Percentiles rank a stretch among this genome's conserved stretches.
These are phyloP conservation scores for Cossypha caffra DNA, from an alignment of 2,797 vertebrate genomes.

Conservation along the genomic window DNA sequence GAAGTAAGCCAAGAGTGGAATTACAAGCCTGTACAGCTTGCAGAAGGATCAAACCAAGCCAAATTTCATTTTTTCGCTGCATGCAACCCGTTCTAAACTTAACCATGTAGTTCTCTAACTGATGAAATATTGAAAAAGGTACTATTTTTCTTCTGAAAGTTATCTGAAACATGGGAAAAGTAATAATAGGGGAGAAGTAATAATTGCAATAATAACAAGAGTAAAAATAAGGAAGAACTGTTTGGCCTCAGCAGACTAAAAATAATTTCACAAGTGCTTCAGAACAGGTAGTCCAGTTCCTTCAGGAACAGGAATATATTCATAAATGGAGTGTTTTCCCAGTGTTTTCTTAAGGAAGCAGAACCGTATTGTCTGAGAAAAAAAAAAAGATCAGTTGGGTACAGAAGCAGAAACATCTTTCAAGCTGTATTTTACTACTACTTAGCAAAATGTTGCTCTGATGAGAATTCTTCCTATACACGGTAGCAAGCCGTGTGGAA, in stretches of 20 bases:
- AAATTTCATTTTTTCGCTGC: neutral
- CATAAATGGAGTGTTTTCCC: neutral
- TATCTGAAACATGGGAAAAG: neutral
- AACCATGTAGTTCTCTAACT: neutral
- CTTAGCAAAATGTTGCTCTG: neutral
- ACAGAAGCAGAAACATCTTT: neutral
- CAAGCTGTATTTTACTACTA: neutral
- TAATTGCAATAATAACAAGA: neutral
- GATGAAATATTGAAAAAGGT: neutral
- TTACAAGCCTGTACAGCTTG: neutral
- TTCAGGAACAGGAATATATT: neutral
- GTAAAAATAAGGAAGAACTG: neutral
- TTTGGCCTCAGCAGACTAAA: neutral
- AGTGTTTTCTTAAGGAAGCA: neutral
- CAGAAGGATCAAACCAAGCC: neutral
- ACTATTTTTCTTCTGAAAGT: neutral
- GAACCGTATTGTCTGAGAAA: neutral
- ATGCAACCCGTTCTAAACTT: neutral
- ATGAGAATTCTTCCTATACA: neutral
- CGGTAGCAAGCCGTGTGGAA: neutral
- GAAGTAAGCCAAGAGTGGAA: slow-evolving; percentile 12
- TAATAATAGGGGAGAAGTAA: neutral
- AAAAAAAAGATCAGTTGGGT: neutral
- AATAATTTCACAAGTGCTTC: neutral
- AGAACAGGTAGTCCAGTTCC: neutral